Conservation (phyloP, 2,888 invertebrate genomes). For the Herminia tarsipennalis region DNA sequence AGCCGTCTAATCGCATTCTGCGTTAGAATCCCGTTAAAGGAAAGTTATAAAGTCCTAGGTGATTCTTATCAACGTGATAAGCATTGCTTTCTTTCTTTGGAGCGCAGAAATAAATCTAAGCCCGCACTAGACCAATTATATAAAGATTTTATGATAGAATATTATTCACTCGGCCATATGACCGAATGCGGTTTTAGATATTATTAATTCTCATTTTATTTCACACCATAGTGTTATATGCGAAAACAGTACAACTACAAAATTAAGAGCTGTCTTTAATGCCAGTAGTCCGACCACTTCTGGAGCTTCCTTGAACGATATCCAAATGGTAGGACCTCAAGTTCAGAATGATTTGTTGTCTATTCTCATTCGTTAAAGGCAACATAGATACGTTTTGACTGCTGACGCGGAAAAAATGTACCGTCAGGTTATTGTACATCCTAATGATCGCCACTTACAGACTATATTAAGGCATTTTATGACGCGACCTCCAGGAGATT, state of each 20-base stretch:
- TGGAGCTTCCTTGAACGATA: constrained; percentile 25
- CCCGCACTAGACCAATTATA: not conserved
- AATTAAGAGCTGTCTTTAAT: constrained; percentile 28
- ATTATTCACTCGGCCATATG: not conserved
- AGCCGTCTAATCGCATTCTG: no score
- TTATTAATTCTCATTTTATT: constrained; percentile 11
- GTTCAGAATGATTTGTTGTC: constrained; percentile 35
- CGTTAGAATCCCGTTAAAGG: not conserved
- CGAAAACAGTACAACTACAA: constrained; percentile 22
- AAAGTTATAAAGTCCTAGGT: not conserved
- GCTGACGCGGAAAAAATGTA: constrained; percentile 16
- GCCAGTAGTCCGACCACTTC: constrained; percentile 18
- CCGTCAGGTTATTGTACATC: constrained; percentile 22
- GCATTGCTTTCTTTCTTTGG: not conserved
- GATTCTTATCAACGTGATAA: not conserved
- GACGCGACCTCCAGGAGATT: no score
- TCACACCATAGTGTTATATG: constrained; percentile 35
- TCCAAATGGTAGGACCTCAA: constrained; percentile 29
- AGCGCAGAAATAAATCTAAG: not conserved
- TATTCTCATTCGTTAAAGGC: constrained; percentile 32
- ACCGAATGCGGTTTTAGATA: not conserved
- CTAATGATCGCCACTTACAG: constrained; percentile 24
- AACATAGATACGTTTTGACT: constrained; percentile 25
- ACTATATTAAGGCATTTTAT: constrained; percentile 36
- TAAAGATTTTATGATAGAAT: not conserved